These are phyloP conservation scores for Palythoa caribaeorum DNA, from an alignment of 92 coral and sea anemone genomes.

Conservation along the genomic window DNA sequence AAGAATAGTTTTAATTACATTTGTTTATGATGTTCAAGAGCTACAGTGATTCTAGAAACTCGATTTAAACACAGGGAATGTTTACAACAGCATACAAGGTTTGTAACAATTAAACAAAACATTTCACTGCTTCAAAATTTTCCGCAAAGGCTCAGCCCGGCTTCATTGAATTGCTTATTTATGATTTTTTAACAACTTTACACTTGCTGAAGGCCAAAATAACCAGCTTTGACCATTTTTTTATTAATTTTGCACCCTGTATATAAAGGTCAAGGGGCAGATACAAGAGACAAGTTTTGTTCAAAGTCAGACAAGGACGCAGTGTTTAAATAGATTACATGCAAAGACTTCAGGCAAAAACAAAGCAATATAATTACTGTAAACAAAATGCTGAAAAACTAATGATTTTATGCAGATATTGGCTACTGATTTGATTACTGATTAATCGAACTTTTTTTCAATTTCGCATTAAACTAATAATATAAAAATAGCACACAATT, in stretches of 20 bases:
- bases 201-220: not conserved
- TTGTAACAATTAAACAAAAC: no score
- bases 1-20: no score
- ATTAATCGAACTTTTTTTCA: constrained; percentile 4
- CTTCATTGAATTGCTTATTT: no score
- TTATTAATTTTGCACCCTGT: not conserved
- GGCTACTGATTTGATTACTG: constrained; percentile 9
- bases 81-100: no score
- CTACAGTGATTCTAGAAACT: no score
- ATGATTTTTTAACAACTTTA: not conserved
- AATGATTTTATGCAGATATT: constrained; percentile 1
- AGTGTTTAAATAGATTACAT: not conserved
- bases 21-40: no score
- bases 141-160: no score
- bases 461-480: not conserved
- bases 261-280: not conserved
- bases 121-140: no score
- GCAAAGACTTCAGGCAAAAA: not conserved
- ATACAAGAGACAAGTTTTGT: not conserved
- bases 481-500: not conserved
- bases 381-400: not conserved
- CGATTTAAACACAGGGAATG: no score
- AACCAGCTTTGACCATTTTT: not conserved
- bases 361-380: not conserved
- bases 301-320: not conserved